Conservation (phyloP, 2,888 invertebrate genomes). For the Nycteola revayana region DNA sequence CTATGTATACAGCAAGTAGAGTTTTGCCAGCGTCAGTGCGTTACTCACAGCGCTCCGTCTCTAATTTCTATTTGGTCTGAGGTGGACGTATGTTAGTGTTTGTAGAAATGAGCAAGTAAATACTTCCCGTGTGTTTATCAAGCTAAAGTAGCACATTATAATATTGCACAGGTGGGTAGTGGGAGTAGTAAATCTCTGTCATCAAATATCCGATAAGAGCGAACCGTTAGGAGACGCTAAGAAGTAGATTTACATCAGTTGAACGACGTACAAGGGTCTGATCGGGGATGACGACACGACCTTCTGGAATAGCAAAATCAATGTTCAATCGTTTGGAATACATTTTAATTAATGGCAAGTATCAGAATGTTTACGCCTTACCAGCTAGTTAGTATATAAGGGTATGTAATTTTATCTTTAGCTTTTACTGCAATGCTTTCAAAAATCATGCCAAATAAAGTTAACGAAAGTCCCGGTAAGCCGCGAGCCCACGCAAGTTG, state of each 20-base stretch:
- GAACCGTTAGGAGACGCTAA: constrained; percentile 52
- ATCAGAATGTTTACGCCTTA: too few relatives aligned
- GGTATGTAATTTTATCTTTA: too few relatives aligned
- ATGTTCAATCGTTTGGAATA: neutral
- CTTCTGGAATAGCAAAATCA: constrained; percentile 2
- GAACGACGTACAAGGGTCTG: neutral
- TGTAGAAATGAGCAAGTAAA: neutral
- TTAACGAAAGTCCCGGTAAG: constrained; percentile 18
- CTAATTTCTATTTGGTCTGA: too few relatives aligned
- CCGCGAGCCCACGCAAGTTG: constrained; percentile 35
- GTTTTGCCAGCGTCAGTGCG: too few relatives aligned
- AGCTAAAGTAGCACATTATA: constrained; percentile 40
- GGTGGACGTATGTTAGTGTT: neutral
- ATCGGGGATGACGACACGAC: neutral
- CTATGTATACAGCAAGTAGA: too few relatives aligned
- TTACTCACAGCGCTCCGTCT: too few relatives aligned
- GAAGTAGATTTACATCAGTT: constrained; percentile 28
- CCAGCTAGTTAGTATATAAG: too few relatives aligned
- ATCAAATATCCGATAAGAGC: constrained; percentile 52
- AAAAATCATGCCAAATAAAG: constrained; percentile 14
- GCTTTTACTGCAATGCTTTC: too few relatives aligned
- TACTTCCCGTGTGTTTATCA: too few relatives aligned
- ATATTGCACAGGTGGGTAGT: constrained; percentile 43
- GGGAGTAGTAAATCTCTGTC: constrained; percentile 49
- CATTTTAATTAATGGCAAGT: too few relatives aligned